A percentile compares a stretch with the other conserved stretches of the same genome.
These are phyloP conservation scores for Mirza zaza DNA, from an alignment of 2,113 vertebrate species.

Conservation along the genomic window DNA sequence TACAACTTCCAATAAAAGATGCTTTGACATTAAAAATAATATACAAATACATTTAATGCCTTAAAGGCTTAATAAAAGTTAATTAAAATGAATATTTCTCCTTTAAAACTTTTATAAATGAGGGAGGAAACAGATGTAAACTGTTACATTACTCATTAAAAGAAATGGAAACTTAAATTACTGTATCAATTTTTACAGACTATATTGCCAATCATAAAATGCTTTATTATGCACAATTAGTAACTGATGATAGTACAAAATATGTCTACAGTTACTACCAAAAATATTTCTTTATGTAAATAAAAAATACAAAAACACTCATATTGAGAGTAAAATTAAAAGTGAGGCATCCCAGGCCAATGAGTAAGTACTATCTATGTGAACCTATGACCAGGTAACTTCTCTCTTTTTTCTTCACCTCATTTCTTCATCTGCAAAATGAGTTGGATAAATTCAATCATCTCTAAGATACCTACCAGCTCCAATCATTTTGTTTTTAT, in stretches of 20 bases:
- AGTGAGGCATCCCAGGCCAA: not conserved
- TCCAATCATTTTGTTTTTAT: not conserved
- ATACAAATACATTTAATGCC: not conserved
- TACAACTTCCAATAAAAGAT: not conserved
- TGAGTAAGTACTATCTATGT: too few relatives aligned
- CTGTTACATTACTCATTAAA: not conserved
- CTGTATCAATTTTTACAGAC: not conserved
- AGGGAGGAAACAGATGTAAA: not conserved
- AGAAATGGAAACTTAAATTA: constrained; percentile 12
- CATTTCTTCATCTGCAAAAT: not conserved
- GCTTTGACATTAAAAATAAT: not conserved
- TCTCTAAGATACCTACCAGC: not conserved
- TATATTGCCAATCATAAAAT: constrained; percentile 22
- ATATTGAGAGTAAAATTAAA: not conserved
- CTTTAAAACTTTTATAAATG: constrained; percentile 34
- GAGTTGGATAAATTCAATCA: not conserved
- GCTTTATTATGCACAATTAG: not conserved
- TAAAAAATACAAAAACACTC: not conserved
- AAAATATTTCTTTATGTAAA: constrained; percentile 11
- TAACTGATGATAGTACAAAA: constrained; percentile 5
- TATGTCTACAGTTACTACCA: constrained; percentile 39
- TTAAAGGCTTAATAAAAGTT: constrained; percentile 45
- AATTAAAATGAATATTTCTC: not conserved
- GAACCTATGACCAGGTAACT: not conserved
- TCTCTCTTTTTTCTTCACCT: not conserved